A percentile compares a stretch with the other conserved stretches of the same genome.
Conservation (phyloP, 2,113 vertebrate genomes). For the Rostratula benghalensis region DNA sequence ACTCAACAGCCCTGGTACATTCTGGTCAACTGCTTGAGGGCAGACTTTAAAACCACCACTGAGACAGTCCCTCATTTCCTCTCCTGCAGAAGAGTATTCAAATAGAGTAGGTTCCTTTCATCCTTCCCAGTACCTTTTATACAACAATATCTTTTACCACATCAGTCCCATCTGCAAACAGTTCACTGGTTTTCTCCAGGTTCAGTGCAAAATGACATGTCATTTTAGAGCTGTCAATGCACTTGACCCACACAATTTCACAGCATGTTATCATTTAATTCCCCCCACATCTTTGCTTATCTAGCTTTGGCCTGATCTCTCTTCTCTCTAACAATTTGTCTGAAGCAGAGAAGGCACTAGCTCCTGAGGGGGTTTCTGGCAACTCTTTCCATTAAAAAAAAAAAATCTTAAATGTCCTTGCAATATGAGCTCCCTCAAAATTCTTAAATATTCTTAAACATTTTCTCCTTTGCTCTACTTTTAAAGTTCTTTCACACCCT, state of each 20-base stretch:
- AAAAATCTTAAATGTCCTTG: background rate
- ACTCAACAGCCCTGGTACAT: background rate
- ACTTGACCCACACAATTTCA: background rate
- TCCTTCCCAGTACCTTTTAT: background rate
- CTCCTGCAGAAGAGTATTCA: background rate
- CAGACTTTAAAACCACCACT: background rate
- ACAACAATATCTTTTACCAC: background rate
- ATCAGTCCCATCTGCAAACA: background rate
- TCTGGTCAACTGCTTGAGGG: background rate
- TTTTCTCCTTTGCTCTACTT: background rate
- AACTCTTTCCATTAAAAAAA: background rate
- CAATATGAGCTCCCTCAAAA: background rate
- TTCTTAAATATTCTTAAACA: background rate
- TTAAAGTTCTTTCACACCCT: background rate
- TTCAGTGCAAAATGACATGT: background rate
- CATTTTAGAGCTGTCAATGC: background rate
- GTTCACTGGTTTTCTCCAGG: background rate
- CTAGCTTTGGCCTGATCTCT: background rate
- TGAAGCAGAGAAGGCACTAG: background rate
- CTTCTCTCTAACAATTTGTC: background rate
- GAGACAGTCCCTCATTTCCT: background rate
- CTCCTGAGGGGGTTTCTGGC: background rate
- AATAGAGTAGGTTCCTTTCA: background rate
- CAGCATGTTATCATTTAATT: background rate
- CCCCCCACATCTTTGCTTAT: background rate